phyloP scores from a whole-genome alignment of 2,797 vertebrate species.

The Gymnoscopelus microlampas region DNA sequence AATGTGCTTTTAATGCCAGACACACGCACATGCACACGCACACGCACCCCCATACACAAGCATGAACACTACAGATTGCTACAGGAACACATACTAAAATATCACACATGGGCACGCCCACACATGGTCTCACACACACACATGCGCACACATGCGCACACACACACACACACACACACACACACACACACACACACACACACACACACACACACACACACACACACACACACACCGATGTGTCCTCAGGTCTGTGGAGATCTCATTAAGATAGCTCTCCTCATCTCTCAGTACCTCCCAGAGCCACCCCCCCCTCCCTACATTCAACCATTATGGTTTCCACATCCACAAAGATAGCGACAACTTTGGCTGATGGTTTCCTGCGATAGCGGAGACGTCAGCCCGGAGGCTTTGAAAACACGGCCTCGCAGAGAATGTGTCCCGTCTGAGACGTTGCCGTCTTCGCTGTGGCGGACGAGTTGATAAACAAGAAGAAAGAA shows the following conservation, averaged over 20 bases:
- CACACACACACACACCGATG: conserved; percentile 23
- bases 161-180: conserved; percentile 17
- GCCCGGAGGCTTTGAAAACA: conserved; percentile 12
- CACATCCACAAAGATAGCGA: conserved; percentile 36
- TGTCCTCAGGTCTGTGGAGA: conserved; percentile 57
- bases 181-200: conserved; percentile 22
- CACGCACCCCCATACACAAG: no score
- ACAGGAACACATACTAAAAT: no score
- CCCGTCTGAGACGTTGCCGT: conserved; percentile 21
- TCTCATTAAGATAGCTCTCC: conserved; percentile 69
- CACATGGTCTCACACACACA: neutral
- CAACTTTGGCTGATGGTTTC: conserved; percentile 47
- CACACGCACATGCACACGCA: neutral
- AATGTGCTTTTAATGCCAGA: no score
- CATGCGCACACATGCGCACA: neutral
- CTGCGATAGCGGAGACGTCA: conserved; percentile 35
- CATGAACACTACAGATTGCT: no score
- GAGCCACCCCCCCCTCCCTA: conserved; percentile 27
- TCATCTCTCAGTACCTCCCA: conserved; percentile 52
- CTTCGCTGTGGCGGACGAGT: conserved; percentile 12
- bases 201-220: conserved; percentile 35
- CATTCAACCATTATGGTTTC: conserved; percentile 50
- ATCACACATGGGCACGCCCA: no score
- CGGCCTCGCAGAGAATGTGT: conserved; percentile 2
- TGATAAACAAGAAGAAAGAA: neutral